Conservation (phyloP, 2,797 vertebrate species). For the Phoxinus dragarum region DNA sequence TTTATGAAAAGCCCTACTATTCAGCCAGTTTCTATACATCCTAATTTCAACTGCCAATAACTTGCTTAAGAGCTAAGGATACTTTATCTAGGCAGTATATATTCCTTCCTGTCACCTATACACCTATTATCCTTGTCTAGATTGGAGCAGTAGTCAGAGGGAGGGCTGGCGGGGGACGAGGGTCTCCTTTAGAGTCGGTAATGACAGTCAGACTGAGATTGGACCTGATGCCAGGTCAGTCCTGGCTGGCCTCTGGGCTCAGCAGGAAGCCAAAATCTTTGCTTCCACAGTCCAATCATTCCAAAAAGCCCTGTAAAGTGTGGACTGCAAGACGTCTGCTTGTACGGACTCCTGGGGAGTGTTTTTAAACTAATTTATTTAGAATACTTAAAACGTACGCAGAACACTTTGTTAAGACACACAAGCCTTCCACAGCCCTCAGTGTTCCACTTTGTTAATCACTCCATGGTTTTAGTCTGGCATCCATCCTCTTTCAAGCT, state of each 20-base stretch:
- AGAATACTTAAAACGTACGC: constrained; percentile 22
- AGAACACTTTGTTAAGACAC: constrained; percentile 29
- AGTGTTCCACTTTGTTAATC: constrained; percentile 34
- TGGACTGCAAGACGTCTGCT: constrained; percentile 15
- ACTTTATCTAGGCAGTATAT: constrained; percentile 22
- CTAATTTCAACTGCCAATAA: constrained; percentile 32
- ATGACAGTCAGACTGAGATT: constrained; percentile 51
- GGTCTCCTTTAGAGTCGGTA: constrained; percentile 48
- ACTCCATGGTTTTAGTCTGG: constrained; percentile 12
- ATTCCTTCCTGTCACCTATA: constrained; percentile 17
- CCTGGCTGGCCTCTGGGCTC: constrained; percentile 36
- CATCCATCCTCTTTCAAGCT: constrained; percentile 27
- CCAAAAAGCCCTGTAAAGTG: constrained; percentile 22
- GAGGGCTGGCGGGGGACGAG: constrained; percentile 34
- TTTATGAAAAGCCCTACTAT: background rate
- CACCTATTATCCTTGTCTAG: constrained; percentile 26
- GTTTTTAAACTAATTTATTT: constrained; percentile 40
- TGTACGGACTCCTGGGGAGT: background rate
- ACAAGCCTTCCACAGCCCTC: background rate
- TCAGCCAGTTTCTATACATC: background rate
- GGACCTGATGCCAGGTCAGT: constrained; percentile 47
- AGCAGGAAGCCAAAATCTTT: constrained; percentile 36
- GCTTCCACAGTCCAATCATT: constrained; percentile 37
- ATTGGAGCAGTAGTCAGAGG: constrained; percentile 15
- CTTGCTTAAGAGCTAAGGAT: constrained; percentile 26